phyloP scores from a whole-genome alignment of 2,888 invertebrate genomes.

The Limnephilus auricula region DNA sequence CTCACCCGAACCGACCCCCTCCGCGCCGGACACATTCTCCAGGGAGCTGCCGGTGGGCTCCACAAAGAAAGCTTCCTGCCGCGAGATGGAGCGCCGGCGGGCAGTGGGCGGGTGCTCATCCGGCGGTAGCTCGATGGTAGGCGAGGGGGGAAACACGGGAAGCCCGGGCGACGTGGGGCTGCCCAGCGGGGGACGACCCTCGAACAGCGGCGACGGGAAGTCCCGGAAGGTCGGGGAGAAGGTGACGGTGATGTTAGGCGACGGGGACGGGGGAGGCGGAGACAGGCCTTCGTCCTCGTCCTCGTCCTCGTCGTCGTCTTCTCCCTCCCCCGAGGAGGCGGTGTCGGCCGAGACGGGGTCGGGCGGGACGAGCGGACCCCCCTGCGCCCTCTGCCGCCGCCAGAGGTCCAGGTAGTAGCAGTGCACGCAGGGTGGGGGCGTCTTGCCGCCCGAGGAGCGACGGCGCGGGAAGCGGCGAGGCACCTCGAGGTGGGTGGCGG shows the following conservation, averaged over 20 bases:
- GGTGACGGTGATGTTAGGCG: slow-evolving; percentile 81
- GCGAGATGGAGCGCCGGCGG: slow-evolving; percentile 85
- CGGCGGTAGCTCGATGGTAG: slow-evolving; percentile 79
- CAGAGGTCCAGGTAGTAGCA: slow-evolving; percentile 88
- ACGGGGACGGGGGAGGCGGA: slow-evolving; percentile 71
- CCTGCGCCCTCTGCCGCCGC: slow-evolving; percentile 77
- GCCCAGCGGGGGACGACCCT: slow-evolving; percentile 70
- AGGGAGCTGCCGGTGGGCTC: slow-evolving; percentile 85
- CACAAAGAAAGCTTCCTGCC: slow-evolving; percentile 90
- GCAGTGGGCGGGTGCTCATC: slow-evolving; percentile 73
- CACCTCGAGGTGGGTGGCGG: slow-evolving; percentile 79
- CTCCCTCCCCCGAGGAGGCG: slow-evolving; percentile 71
- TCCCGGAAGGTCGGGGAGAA: slow-evolving; percentile 77
- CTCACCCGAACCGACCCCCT: slow-evolving; percentile 70
- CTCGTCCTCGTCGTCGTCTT: slow-evolving; percentile 74
- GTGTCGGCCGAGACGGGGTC: slow-evolving; percentile 76
- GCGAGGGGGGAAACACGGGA: slow-evolving; percentile 76
- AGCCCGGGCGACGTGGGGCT: slow-evolving; percentile 75
- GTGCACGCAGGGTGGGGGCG: slow-evolving; percentile 85
- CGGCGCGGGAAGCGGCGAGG: slow-evolving; percentile 82
- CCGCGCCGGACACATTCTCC: slow-evolving; percentile 82
- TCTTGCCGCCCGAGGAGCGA: slow-evolving; percentile 81
- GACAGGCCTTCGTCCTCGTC: slow-evolving; percentile 72
- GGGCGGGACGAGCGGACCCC: slow-evolving; percentile 71
- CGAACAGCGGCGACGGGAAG: slow-evolving; percentile 72